A percentile compares a stretch with the other conserved stretches of the same genome.
Evolutionary conservation across 1,140 invertebrate genomes (phyloP).

Genomic region (Trypoxylus dichotomus): DNA sequence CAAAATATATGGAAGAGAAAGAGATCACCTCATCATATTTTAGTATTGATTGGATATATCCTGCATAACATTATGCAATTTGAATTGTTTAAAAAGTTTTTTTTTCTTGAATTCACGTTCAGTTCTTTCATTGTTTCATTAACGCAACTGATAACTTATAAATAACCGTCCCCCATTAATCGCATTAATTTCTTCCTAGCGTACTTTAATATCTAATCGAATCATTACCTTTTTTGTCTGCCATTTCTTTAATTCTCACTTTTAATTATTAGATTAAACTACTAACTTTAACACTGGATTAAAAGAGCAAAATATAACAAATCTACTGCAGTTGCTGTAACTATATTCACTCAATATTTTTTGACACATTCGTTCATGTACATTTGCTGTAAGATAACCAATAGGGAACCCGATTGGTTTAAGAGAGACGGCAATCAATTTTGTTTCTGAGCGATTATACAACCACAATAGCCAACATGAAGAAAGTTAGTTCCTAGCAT

Average conservation of each 20-base stretch:
- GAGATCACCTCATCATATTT: conserved; percentile 29
- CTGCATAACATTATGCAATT: conserved; percentile 32
- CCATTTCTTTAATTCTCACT: conserved; percentile 27
- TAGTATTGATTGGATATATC: conserved; percentile 39
- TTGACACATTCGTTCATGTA: conserved; percentile 20
- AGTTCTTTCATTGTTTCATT: conserved; percentile 4
- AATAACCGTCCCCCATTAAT: conserved; percentile 17
- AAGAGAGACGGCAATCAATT: conserved; percentile 2
- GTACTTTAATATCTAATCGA: conserved; percentile 15
- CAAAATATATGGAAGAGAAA: conserved; percentile 28
- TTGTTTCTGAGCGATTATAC: neutral
- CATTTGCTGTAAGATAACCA: neutral
- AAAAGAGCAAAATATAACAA: conserved; percentile 26
- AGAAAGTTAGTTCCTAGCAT: neutral
- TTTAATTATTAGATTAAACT: conserved; percentile 25
- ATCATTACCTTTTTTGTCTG: conserved; percentile 28
- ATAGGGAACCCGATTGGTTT: neutral
- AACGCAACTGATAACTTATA: conserved; percentile 11
- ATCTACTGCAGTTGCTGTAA: conserved; percentile 24
- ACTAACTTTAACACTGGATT: conserved; percentile 18
- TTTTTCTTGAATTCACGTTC: neutral
- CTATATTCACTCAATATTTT: conserved; percentile 30
- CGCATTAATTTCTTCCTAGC: neutral
- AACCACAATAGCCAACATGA: neutral
- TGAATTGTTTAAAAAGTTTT: conserved; percentile 17